Evolutionary conservation across 2,113 vertebrate species (phyloP).

Genomic region (Perca schrenkii): DNA sequence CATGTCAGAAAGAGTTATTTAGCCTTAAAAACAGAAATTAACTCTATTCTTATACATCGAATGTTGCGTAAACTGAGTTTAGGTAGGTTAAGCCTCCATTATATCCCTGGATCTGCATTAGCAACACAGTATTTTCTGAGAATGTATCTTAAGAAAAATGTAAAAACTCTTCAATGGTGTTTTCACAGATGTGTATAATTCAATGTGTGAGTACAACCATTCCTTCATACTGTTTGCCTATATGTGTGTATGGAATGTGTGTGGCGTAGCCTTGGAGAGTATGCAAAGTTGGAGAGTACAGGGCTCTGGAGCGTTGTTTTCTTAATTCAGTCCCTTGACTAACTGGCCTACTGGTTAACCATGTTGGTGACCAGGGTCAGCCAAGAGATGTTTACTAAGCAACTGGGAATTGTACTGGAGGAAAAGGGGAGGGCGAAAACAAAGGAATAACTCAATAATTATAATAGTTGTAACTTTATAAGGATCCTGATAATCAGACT

Average conservation of each 20-base stretch:
- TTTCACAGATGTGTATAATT: background rate
- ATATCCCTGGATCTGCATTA: background rate
- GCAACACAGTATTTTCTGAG: background rate
- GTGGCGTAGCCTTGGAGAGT: background rate
- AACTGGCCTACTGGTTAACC: background rate
- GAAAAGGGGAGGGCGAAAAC: background rate
- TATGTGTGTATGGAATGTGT: background rate
- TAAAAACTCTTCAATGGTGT: background rate
- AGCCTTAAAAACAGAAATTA: background rate
- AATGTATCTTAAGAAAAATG: background rate
- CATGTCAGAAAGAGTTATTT: slow-evolving; percentile 2
- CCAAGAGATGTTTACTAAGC: slow-evolving; percentile 17
- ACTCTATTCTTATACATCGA: background rate
- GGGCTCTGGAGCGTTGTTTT: background rate
- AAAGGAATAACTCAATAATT: background rate
- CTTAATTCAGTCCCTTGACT: background rate
- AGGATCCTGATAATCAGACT: background rate
- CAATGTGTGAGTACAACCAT: background rate
- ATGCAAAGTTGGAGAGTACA: background rate
- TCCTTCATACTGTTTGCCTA: background rate
- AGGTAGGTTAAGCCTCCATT: too few species aligned
- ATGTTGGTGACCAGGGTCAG: background rate
- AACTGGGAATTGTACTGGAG: slow-evolving; percentile 6
- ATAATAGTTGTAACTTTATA: background rate
- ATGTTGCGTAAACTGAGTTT: background rate